Percentiles rank a stretch among this genome's conserved stretches.
These are phyloP conservation scores for Myiozetetes cayanensis DNA, from an alignment of 2,113 vertebrate genomes.

Conservation along the genomic window DNA sequence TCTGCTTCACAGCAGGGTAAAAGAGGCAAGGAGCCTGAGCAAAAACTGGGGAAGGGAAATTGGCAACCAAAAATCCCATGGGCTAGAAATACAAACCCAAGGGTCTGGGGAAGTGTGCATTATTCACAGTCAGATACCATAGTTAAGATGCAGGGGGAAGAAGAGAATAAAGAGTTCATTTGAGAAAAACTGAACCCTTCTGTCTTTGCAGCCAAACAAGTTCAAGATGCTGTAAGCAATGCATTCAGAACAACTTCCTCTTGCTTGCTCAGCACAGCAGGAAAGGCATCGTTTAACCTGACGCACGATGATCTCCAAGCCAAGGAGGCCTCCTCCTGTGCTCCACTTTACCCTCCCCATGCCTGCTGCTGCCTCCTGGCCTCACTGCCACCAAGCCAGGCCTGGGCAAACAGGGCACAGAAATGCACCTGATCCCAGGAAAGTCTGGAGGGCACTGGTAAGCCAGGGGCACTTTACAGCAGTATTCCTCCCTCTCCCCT, in stretches of 20 bases:
- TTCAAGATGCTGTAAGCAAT: background rate
- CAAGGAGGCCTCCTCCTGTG: background rate
- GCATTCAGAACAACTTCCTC: background rate
- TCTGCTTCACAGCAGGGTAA: slow-evolving; percentile 25
- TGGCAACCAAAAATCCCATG: background rate
- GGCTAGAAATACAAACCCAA: background rate
- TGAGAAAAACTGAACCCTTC: background rate
- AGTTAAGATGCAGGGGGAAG: background rate
- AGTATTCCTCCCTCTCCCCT: background rate
- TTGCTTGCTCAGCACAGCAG: background rate
- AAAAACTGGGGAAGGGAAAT: background rate
- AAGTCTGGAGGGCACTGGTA: background rate
- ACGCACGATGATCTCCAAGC: fast-evolving
- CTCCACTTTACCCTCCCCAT: fast-evolving
- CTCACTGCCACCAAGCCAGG: background rate
- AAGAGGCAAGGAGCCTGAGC: slow-evolving; percentile 18
- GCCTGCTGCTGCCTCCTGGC: background rate
- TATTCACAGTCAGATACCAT: slow-evolving; percentile 25
- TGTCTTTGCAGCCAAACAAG: background rate
- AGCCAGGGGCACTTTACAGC: background rate
- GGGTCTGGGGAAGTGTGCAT: background rate
- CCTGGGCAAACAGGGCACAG: background rate
- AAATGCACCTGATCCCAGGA: background rate
- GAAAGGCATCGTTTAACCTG: background rate
- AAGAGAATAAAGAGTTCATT: background rate